These are phyloP conservation scores for Cerastis leucographa DNA, from an alignment of 2,888 invertebrate genomes.

Conservation along the genomic window DNA sequence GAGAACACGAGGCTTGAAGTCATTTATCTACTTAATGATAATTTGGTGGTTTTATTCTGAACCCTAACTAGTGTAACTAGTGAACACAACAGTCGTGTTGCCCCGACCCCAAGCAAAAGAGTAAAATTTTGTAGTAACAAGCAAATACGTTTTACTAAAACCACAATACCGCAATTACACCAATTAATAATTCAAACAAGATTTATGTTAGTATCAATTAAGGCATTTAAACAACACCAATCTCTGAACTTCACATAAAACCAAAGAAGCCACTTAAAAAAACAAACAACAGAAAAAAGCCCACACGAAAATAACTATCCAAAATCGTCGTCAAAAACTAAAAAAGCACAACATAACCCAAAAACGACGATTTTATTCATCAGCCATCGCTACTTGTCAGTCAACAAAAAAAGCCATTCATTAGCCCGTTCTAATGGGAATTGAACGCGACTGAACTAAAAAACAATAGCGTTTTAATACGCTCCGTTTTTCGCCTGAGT, in stretches of 20 bases:
- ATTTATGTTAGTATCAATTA: too few relatives aligned
- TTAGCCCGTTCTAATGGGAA: constrained; percentile 77
- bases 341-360: constrained; percentile 37
- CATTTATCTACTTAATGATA: too few relatives aligned
- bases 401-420: constrained; percentile 64
- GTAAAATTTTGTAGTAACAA: too few relatives aligned
- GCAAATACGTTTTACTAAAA: too few relatives aligned
- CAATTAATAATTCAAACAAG: too few relatives aligned
- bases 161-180: too few relatives aligned
- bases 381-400: constrained; percentile 62
- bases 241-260: constrained; percentile 5
- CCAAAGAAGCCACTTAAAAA: not conserved
- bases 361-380: constrained; percentile 64
- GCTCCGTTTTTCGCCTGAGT: constrained; percentile 63
- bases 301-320: constrained; percentile 30
- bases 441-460: constrained; percentile 77
- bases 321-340: constrained; percentile 39
- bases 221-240: not conserved
- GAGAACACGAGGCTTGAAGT: too few relatives aligned
- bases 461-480: constrained; percentile 74
- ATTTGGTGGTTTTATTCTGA: too few relatives aligned
- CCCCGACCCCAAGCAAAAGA: too few relatives aligned
- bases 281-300: constrained; percentile 18
- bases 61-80: too few relatives aligned
- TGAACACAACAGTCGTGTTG: too few relatives aligned